These are phyloP conservation scores for Tuta absoluta DNA, from an alignment of 2,888 invertebrate species.

Conservation along the genomic window DNA sequence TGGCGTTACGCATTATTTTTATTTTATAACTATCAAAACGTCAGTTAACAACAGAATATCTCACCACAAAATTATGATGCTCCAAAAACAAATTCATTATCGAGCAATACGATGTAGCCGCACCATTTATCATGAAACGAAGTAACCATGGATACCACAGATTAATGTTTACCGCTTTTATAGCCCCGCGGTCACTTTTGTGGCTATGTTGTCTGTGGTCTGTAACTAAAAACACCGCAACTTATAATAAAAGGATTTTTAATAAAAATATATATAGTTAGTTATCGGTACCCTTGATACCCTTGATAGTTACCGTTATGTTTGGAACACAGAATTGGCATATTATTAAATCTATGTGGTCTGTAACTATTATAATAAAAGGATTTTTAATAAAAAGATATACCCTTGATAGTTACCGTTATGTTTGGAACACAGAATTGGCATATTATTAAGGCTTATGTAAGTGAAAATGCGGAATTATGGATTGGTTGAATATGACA, in stretches of 20 bases:
- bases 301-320: too few relatives aligned
- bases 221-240: neutral
- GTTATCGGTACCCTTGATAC: too few relatives aligned
- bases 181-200: conserved; percentile 45
- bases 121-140: conserved; percentile 52
- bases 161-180: conserved; percentile 47
- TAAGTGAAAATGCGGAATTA: too few relatives aligned
- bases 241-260: neutral
- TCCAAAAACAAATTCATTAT: conserved; percentile 35
- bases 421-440: too few relatives aligned
- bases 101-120: conserved; percentile 39
- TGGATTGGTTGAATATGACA: too few relatives aligned
- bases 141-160: conserved; percentile 42
- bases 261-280: neutral
- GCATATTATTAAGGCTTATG: too few relatives aligned
- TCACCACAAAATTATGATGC: conserved; percentile 24
- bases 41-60: neutral
- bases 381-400: neutral
- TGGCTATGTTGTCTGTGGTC: conserved; percentile 42
- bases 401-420: too few relatives aligned
- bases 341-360: too few relatives aligned
- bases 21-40: too few relatives aligned
- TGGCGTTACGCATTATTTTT: too few relatives aligned
- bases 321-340: too few relatives aligned
- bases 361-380: neutral